Evolutionary conservation across 1,140 invertebrate genomes (phyloP), one percentile per base, ranked within the genome.

Genomic region (Brachystomella parvula): DNA sequence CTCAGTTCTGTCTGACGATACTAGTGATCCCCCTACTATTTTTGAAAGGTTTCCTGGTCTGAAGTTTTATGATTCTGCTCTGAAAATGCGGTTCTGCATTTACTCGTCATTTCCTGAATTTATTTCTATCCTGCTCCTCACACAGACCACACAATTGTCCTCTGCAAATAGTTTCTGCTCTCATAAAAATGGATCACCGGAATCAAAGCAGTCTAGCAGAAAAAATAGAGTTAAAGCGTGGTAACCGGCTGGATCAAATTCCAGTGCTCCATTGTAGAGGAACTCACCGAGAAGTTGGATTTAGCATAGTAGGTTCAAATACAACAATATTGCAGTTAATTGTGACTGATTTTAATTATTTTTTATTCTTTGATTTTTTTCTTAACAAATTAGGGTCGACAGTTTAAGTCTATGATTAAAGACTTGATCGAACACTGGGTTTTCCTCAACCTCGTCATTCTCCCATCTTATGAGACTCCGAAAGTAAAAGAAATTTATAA

Each of bases 251-350:
- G 26, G 83, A 84, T 60, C 83, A 81, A 3, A 84, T 93, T 47
- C 89, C 89, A 0, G 83, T 92, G 28, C 79, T 92, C 61, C 86
- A 89, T 75, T 84, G 86, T 0, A 80, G 82, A 70, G 90, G 90
- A 63, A 89, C 85, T 1, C 86, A 92, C 75, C 91, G 91, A 76
- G 88, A 91, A 77, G 86, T 92, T 44, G 90, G 90, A 68, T 91
- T 83, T 75, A 88, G 90, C 80, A 85, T 90, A 75, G 89, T 92
- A 81, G 86, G 84, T 79, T 63, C 19, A 33, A 58, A 39, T 17
- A 24, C 39, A 1, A 1, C 19, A 63, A 53, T 6, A 49, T 6
- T 35, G 26, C 28, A n/a, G 24, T 30, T 26, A 53, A 39, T 6
- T 53, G 44, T 53, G 19, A 28, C n/a, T 3, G 35, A 35, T 63